Conservation (phyloP, 2,888 invertebrate genomes). For the Polietes domitor region DNA sequence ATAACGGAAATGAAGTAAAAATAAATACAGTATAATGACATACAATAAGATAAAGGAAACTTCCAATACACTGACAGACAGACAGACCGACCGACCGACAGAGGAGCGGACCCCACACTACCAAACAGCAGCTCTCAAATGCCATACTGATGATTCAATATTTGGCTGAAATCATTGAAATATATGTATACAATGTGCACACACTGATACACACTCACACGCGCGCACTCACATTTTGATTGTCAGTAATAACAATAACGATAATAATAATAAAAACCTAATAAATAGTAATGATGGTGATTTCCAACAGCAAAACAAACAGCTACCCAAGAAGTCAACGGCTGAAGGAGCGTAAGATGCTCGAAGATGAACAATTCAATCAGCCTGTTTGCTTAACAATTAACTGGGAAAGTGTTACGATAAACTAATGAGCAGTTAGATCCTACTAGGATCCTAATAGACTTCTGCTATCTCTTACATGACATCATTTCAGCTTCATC, state of each 20-base stretch:
- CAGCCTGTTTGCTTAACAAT: neutral
- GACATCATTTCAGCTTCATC: too few relatives aligned
- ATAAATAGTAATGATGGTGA: conserved; percentile 29
- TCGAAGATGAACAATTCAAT: neutral
- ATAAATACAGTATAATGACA: conserved; percentile 47
- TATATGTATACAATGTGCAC: neutral
- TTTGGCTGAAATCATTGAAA: neutral
- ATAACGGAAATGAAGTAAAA: conserved; percentile 64
- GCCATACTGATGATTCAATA: neutral
- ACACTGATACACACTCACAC: conserved; percentile 23
- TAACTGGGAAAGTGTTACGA: neutral
- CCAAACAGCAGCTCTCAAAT: neutral
- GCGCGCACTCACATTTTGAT: conserved; percentile 1
- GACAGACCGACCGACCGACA: neutral
- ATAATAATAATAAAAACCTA: conserved; percentile 14
- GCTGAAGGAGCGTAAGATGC: neutral
- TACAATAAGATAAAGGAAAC: conserved; percentile 21
- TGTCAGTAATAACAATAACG: conserved; percentile 4
- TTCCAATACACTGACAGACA: neutral
- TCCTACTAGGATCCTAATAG: too few relatives aligned
- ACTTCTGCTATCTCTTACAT: too few relatives aligned
- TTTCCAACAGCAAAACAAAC: conserved; percentile 15
- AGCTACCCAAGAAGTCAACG: neutral
- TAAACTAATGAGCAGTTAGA: too few relatives aligned
- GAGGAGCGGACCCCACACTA: neutral